Base-by-base conservation (phyloP, 2,888 invertebrate genomes). In the Catocala fraxini region DNA sequence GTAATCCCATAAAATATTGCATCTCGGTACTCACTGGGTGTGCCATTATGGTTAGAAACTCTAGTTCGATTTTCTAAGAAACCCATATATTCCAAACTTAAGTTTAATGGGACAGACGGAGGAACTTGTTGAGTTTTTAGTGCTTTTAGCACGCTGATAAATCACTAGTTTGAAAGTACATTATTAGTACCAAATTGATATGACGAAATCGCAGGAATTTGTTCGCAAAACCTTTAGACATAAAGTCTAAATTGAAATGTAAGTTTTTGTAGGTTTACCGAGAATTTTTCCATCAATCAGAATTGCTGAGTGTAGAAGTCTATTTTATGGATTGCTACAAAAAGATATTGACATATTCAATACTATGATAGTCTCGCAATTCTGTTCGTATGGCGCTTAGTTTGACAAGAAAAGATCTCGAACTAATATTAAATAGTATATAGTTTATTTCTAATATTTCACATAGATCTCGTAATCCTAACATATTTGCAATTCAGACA, bases 131-230 rank as follows among this genome's bases (percentile, higher is more conserved):
- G 15, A 59, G 34, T 51, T 52, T 60, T 64, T 73, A 58, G 46
- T 73, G 35, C 13, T 59, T 57, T 57, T 51, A 58, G 60, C 46
- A 51, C 54, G 41, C n/a, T 52, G 9, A 45, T 33, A 54, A 60
- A 59, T 53, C 52, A 49, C 48, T 34, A 34, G 10, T 49, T 49
- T 9, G 25, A 11, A 49, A 47, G 47, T 49, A 49, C 33, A 49
- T 49, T 49, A 49, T 49, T 11, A 49, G n/a, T 6, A 49, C 34
- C n/a, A 12, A 49, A 49, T 34, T 49, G 48, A 34, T n/a, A 34
- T n/a, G 0, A 6, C 2, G n/a, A n/a, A 11, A 11, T 49, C 0
- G 5, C 5, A 10, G 25, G 11, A 47, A 47, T 25, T 4, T 47
- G 4, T 3, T 6, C 47, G 9, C 13, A 25, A 47, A 10, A 0